Conservation (phyloP, 2,797 vertebrate genomes). For the Onychomys leucogaster region DNA sequence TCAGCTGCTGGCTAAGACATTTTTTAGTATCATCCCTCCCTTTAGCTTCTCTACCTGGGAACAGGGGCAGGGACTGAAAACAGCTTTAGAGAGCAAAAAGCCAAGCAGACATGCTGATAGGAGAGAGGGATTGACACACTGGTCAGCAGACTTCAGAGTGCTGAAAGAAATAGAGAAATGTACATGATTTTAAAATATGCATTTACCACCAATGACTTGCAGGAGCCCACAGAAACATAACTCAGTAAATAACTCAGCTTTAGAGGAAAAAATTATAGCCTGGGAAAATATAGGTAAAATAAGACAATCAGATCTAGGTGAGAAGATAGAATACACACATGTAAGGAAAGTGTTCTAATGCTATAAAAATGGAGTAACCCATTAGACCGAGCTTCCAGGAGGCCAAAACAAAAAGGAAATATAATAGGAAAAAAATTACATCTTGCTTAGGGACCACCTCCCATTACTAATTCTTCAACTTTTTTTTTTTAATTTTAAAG, state of each 20-base stretch:
- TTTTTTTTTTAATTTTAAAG: conserved; percentile 49
- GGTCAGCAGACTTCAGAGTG: neutral
- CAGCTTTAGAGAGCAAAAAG: neutral
- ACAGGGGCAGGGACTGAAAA: neutral
- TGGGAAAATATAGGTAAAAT: conserved; percentile 14
- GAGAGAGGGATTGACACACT: neutral
- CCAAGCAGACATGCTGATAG: neutral
- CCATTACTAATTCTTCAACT: conserved; percentile 64
- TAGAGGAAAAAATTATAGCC: conserved; percentile 22
- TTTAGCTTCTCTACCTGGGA: neutral
- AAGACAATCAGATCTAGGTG: neutral
- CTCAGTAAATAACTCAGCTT: neutral
- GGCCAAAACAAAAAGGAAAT: conserved; percentile 73
- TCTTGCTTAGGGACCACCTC: conserved; percentile 65
- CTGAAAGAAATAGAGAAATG: conserved; percentile 28
- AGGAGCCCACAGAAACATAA: neutral
- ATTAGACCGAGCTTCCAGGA: conserved; percentile 68
- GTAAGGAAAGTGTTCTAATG: neutral
- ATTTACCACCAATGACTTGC: neutral
- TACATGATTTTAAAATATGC: neutral
- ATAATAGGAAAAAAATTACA: conserved; percentile 46
- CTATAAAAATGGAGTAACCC: neutral
- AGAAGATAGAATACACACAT: neutral
- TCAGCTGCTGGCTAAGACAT: neutral
- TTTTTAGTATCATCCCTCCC: neutral